These are phyloP conservation scores for Pollimyrus isidori DNA, from an alignment of 2,113 vertebrate genomes.

Conservation along the genomic window DNA sequence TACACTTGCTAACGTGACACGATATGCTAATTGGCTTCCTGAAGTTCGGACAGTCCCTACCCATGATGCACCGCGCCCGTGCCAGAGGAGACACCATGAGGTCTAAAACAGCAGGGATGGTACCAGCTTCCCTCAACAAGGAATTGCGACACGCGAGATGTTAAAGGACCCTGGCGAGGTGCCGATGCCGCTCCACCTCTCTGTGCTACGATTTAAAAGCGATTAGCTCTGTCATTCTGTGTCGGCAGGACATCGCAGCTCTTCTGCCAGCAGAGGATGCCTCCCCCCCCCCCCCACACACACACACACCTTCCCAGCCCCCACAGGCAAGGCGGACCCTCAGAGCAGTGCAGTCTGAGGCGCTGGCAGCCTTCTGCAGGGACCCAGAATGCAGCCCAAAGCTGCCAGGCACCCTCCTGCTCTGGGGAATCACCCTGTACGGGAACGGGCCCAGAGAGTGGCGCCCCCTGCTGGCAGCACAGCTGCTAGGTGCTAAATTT, in stretches of 20 bases:
- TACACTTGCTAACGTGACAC: background rate
- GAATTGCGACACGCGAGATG: background rate
- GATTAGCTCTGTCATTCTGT: background rate
- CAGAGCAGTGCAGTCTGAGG: background rate
- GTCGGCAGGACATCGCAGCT: background rate
- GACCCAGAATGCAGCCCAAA: background rate
- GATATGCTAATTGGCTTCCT: background rate
- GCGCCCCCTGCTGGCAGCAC: background rate
- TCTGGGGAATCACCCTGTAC: background rate
- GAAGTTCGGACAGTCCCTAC: background rate
- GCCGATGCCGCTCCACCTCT: background rate
- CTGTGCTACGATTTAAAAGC: background rate
- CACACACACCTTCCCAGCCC: background rate
- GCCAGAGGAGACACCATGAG: background rate
- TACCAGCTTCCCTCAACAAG: background rate
- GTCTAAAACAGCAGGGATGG: background rate
- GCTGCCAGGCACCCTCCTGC: conserved; percentile 3
- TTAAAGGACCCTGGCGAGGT: background rate
- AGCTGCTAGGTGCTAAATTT: background rate
- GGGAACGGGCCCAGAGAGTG: background rate
- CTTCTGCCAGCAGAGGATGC: background rate
- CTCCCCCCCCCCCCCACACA: background rate
- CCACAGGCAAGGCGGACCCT: background rate
- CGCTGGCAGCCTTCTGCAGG: background rate
- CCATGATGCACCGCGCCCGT: background rate